Base-by-base conservation (phyloP, 2,113 vertebrate genomes). In the Herpetotheres cachinnans region DNA sequence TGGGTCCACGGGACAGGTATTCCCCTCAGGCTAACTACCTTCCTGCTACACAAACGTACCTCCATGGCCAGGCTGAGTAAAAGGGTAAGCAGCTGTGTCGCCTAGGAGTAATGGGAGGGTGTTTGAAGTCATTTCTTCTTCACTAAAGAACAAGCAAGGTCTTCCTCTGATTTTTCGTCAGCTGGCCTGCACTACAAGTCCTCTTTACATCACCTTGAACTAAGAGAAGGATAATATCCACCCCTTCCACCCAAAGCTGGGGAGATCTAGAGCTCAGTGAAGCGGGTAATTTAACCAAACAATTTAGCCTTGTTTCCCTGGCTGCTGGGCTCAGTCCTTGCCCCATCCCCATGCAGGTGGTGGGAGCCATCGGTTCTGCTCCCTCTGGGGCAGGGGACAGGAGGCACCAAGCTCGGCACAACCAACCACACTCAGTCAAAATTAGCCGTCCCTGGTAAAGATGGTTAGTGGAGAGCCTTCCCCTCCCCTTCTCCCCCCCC, bases 81-180 rank as follows among this genome's bases (percentile, higher is more conserved):
- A 25, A 67, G 17, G 18, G 50, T 3, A 49, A 54, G 34, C 27
- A 59, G 9, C 46, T 0, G 0, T 0, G 3, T 0, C 42, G 36
- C 47, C 55, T 6, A 8, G 70, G 25, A 67, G 52, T 6, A 26
- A 50, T 0, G 1, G 86, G 50, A 76, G 32, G n/a, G 12, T 42
- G 54, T 44, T 7, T 40, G 29, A 66, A 82, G 36, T n/a, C 0
- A 46, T 27, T 70, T 65, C 36, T 61, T 85, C 70, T 93, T 69
- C 63, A 7, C 49, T 58, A 56, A 38, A 70, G 16, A 73, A 77
- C 7, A 10, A 66, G 18, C 6, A n/a, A 38, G 9, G 29, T 55
- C 63, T 63, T 76, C n/a, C 29, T 59, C 49, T 74, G 19, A 4
- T 26, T 30, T 26, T 34, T 63, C n/a, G 83, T 42, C 85, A 71